Base-by-base conservation (phyloP, 2,113 vertebrate species). In the Bettongia penicillata region DNA sequence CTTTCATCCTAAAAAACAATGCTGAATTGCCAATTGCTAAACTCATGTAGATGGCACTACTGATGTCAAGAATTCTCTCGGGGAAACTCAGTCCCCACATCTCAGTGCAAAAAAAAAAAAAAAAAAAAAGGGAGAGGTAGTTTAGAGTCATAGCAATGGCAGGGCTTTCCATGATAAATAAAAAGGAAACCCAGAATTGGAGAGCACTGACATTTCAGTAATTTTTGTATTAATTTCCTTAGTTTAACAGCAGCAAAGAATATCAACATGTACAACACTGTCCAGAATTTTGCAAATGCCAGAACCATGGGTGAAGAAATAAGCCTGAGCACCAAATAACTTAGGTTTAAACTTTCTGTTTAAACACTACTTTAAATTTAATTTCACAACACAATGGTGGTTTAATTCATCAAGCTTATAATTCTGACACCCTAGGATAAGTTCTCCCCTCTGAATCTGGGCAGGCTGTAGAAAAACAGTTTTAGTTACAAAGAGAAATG, bases 1-100 rank as follows among this genome's bases (percentile, higher is more conserved):
- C 52, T 96, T 96, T 97, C 93, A 53, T 28, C 50, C 93, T 11
- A 93, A 97, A 97, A 97, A 98, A 96, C 97, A 98, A 97, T 93
- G 26, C 51, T 96, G 94, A 96, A 47, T 93, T 96, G 95, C 96
- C 94, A 96, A 0, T 3, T 95, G 52, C 95, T 51, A 93, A 95
- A 95, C 37, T 93, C 84, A 95, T 89, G 9, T 61, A 95, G 96
- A 94, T 90, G 93, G 0, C 61, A 95, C 12, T 95, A 90, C 50
- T 97, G 91, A 93, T 90, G 68, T 57, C 91, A 98, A 96, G 93
- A 94, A 96, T 94, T 97, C 96, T 95, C 96, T 51, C 52, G 91
- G 94, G 94, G 55, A 61, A 53, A 49, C 95, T 95, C 92, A 95
- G 92, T 93, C 25, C 26, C 84, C 84, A 1, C 68, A 96, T 96